Conservation (phyloP, 1,140 invertebrate species). For the Archivesica marissinica region DNA sequence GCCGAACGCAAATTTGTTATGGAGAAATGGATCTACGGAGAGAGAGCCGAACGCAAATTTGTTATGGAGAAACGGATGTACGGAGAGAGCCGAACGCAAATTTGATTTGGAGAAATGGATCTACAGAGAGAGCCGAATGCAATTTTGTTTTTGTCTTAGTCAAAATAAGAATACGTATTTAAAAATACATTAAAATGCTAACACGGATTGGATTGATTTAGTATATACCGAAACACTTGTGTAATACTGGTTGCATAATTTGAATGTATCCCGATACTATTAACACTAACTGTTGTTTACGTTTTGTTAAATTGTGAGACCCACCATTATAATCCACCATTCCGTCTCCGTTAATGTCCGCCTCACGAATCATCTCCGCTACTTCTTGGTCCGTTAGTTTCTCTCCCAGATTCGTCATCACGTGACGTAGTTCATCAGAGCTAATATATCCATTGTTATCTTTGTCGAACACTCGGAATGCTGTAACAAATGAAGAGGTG, state of each 20-base stretch:
- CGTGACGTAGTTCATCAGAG: conserved; percentile 80
- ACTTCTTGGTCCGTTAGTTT: conserved; percentile 94
- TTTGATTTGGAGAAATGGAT: no score
- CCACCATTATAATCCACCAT: conserved; percentile 65
- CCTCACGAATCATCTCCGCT: conserved; percentile 96
- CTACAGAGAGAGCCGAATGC: background rate
- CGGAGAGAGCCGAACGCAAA: no score
- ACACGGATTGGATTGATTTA: background rate
- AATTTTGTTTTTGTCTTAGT: background rate
- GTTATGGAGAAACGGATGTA: no score
- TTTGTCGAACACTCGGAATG: conserved; percentile 99
- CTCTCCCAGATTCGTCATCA: conserved; percentile 97
- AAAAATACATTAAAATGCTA: background rate
- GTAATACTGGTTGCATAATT: background rate
- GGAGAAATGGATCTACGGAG: no score
- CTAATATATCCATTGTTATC: conserved; percentile 93
- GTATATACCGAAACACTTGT: background rate
- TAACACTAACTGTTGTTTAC: background rate
- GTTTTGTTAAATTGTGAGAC: conserved; percentile 17
- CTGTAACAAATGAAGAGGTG: conserved; percentile 81
- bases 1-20: no score
- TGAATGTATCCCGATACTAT: background rate
- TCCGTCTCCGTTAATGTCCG: conserved; percentile 92
- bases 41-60: no score
- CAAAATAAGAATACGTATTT: background rate